Evolutionary conservation across 2,113 vertebrate genomes (phyloP).

Genomic region (Edolisoma coerulescens): DNA sequence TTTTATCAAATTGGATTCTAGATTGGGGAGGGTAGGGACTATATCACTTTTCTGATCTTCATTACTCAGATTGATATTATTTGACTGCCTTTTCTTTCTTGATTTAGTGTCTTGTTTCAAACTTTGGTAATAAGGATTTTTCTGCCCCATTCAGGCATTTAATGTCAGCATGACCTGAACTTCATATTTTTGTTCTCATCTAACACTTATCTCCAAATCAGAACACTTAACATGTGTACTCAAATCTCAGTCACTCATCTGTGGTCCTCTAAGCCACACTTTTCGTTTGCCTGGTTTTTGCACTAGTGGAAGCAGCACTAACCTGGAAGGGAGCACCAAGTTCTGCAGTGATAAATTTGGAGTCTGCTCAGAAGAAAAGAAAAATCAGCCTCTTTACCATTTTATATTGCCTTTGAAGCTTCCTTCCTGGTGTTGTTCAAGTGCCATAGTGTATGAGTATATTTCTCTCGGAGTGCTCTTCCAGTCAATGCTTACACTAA

Average conservation of each 20-base stretch:
- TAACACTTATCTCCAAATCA: neutral
- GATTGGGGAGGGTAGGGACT: rapidly evolving
- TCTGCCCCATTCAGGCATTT: neutral
- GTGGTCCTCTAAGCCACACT: neutral
- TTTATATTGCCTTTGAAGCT: neutral
- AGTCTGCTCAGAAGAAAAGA: neutral
- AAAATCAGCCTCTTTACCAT: neutral
- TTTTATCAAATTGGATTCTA: neutral
- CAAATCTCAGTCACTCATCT: neutral
- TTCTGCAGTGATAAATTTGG: neutral
- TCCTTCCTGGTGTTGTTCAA: neutral
- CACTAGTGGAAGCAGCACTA: neutral
- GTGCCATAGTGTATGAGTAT: neutral
- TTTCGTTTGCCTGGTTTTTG: neutral
- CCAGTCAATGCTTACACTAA: neutral
- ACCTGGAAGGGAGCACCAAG: neutral
- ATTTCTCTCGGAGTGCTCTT: neutral
- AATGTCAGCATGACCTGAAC: neutral
- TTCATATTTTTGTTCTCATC: neutral
- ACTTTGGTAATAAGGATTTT: neutral
- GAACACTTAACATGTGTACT: neutral
- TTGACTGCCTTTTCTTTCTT: neutral
- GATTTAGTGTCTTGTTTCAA: neutral
- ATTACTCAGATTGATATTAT: neutral
- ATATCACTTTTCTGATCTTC: neutral